phyloP scores from a whole-genome alignment of 1,140 invertebrate species.

The Oncopeltus fasciatus region DNA sequence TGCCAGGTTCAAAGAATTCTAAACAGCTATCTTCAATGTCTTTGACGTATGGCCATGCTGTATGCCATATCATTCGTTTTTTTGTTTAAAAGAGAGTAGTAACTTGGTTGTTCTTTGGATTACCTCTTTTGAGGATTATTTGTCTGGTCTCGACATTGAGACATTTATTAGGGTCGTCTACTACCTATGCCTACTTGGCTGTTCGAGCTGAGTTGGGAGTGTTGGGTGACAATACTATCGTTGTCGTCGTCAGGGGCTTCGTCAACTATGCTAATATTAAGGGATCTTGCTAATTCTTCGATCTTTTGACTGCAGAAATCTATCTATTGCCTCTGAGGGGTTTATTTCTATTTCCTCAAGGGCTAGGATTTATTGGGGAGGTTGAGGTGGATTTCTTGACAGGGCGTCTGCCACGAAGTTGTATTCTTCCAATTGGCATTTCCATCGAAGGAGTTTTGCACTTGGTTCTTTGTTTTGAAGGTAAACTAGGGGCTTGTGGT shows the following conservation, averaged over 20 bases:
- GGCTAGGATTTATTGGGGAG: not conserved
- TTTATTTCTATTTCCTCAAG: not conserved
- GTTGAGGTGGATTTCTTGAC: not conserved
- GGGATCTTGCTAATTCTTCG: not conserved
- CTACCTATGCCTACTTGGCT: not conserved
- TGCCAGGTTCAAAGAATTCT: not conserved
- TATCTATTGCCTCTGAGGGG: not conserved
- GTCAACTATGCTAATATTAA: not conserved
- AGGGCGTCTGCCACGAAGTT: slow-evolving; percentile 25
- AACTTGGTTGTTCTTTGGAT: not conserved
- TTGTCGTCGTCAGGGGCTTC: not conserved
- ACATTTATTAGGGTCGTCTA: not conserved
- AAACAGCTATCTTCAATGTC: not conserved
- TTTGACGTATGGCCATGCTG: not conserved
- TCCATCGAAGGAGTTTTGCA: slow-evolving; percentile 21
- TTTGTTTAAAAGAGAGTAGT: not conserved
- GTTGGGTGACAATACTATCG: not conserved
- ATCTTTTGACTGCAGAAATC: not conserved
- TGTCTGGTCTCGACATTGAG: not conserved
- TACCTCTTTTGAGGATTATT: not conserved
- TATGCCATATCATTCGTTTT: not conserved
- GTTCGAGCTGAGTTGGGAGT: not conserved
- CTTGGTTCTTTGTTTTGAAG: slow-evolving; percentile 29
- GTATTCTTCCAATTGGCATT: slow-evolving; percentile 19
- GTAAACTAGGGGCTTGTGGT: slow-evolving; percentile 34